These are phyloP conservation scores for Synergus gifuensis DNA, from an alignment of 2,888 invertebrate species.

Conservation along the genomic window DNA sequence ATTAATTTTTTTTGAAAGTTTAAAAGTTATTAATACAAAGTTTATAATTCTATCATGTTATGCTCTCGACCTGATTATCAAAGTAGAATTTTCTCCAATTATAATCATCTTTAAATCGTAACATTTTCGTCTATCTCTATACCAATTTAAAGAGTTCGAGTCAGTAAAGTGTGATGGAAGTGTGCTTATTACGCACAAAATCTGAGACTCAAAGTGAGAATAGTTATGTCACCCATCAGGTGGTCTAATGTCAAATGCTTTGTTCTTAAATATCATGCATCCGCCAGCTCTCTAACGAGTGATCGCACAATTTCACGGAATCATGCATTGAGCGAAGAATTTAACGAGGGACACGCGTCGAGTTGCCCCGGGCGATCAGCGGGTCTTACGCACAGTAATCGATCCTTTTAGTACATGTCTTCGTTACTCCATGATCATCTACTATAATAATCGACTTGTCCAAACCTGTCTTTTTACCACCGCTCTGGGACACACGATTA, in stretches of 20 bases:
- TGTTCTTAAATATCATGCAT: conserved; percentile 40
- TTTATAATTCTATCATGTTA: no score
- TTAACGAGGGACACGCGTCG: conserved; percentile 75
- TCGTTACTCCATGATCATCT: conserved; percentile 54
- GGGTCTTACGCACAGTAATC: conserved; percentile 45
- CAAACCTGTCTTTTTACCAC: conserved; percentile 59
- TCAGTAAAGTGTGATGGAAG: neutral
- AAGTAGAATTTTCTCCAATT: no score
- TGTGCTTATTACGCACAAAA: neutral
- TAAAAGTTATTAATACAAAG: no score
- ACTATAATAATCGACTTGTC: conserved; percentile 44
- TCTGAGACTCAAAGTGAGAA: neutral
- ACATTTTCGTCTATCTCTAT: no score
- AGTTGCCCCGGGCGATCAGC: conserved; percentile 44
- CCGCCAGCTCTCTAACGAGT: conserved; percentile 62
- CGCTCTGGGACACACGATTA: conserved; percentile 57
- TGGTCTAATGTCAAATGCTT: conserved; percentile 17
- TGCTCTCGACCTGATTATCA: no score
- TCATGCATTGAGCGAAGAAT: conserved; percentile 70
- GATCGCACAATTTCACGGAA: conserved; percentile 73
- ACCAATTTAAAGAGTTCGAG: neutral
- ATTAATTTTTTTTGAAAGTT: no score
- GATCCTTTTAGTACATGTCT: conserved; percentile 47
- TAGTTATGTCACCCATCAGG: conserved; percentile 26
- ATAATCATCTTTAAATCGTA: no score